Evolutionary conservation across 2,113 vertebrate species (phyloP).

Genomic region (Castor canadensis): DNA sequence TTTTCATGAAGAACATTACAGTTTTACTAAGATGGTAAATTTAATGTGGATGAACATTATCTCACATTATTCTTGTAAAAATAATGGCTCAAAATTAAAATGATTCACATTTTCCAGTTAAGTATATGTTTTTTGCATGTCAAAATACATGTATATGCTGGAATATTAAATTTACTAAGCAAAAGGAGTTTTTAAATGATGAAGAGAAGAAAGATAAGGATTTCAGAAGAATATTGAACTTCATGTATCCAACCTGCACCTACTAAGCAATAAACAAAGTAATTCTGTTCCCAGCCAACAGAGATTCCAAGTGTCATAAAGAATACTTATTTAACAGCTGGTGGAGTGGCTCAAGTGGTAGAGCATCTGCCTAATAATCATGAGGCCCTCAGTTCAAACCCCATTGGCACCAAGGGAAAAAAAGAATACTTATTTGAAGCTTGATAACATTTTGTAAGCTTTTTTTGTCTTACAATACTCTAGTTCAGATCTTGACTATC

Average conservation of each 20-base stretch:
- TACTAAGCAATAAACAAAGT: background rate
- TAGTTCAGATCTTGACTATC: background rate
- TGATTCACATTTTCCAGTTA: background rate
- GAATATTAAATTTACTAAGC: background rate
- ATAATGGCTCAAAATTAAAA: background rate
- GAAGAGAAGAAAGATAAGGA: background rate
- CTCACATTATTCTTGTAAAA: background rate
- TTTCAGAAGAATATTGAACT: background rate
- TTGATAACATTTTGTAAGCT: background rate
- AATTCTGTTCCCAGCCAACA: background rate
- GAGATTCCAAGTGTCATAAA: background rate
- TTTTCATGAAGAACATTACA: background rate
- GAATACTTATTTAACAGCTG: too few relatives aligned
- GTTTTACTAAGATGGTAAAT: slow-evolving; percentile 2
- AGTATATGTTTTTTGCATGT: background rate
- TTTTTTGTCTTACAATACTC: background rate
- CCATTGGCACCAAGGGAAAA: too few relatives aligned
- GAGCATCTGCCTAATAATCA: too few relatives aligned
- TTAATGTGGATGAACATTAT: slow-evolving; percentile 16
- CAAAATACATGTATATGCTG: background rate
- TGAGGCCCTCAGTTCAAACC: too few relatives aligned
- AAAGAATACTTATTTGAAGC: background rate
- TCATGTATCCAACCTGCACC: background rate
- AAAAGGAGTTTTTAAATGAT: background rate
- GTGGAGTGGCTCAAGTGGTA: too few relatives aligned